These are phyloP conservation scores for Eledona agricola DNA, from an alignment of 2,888 invertebrate species.

Conservation along the genomic window DNA sequence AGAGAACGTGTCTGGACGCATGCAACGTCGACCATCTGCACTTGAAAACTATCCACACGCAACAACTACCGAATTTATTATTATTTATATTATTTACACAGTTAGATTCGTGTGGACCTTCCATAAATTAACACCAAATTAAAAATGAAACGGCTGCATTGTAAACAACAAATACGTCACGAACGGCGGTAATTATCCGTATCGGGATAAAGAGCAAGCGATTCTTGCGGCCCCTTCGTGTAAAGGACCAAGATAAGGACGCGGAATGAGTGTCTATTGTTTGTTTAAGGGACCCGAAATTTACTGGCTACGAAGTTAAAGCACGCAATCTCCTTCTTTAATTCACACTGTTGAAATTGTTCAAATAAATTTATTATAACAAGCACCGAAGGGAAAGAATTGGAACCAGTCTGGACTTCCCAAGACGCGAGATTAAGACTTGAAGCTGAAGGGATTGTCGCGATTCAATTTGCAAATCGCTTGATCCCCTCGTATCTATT, in stretches of 20 bases:
- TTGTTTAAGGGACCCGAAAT: constrained; percentile 48
- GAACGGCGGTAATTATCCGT: constrained; percentile 44
- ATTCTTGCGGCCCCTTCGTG: constrained; percentile 37
- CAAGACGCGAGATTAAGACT: constrained; percentile 27
- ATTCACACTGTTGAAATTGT: constrained; percentile 16
- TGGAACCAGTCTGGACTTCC: constrained; percentile 25
- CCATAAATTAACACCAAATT: constrained; percentile 59
- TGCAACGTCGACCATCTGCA: constrained; percentile 50
- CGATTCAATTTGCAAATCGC: constrained; percentile 55
- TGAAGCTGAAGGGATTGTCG: constrained; percentile 20
- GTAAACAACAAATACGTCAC: constrained; percentile 32
- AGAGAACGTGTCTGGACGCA: constrained; percentile 46
- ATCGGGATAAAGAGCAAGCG: constrained; percentile 30
- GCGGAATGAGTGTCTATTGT: constrained; percentile 51
- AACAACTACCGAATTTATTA: constrained; percentile 51
- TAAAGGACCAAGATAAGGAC: constrained; percentile 48
- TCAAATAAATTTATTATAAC: constrained; percentile 20
- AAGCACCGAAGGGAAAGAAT: constrained; percentile 21
- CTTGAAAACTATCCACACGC: constrained; percentile 40
- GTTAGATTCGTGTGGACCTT: constrained; percentile 54
- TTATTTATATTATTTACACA: constrained; percentile 50
- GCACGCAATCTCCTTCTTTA: constrained; percentile 29
- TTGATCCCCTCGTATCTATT: constrained; percentile 43
- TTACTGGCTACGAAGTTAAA: constrained; percentile 33
- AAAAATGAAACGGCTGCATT: constrained; percentile 51